Percentiles rank a stretch among this genome's conserved stretches.
Conservation (phyloP, 2,797 vertebrate genomes). For the Syngnathus acus region DNA sequence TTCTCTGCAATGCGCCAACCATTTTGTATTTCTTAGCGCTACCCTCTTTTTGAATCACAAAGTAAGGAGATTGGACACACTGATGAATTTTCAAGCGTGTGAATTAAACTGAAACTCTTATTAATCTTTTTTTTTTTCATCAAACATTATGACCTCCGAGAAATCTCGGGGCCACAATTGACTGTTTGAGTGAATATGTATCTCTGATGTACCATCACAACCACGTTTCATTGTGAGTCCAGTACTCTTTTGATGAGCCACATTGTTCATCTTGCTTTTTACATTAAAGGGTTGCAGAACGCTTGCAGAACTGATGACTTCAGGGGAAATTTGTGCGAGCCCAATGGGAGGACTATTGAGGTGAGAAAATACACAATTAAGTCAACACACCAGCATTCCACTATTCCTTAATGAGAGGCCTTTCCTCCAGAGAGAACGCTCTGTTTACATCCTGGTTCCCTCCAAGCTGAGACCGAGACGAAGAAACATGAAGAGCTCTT, state of each 20-base stretch:
- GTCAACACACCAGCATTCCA: constrained; percentile 1
- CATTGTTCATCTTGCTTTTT: background rate
- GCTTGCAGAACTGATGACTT: constrained; percentile 58
- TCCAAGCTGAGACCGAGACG: constrained; percentile 52
- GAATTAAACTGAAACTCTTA: background rate
- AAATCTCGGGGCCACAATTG: background rate
- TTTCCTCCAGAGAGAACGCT: constrained; percentile 62
- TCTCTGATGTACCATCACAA: too few relatives aligned
- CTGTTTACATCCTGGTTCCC: constrained; percentile 52
- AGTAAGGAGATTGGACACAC: background rate
- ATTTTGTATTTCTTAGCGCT: too few relatives aligned
- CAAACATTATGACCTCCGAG: background rate
- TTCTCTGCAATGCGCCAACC: too few relatives aligned
- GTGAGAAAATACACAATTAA: background rate
- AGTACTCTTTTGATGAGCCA: background rate
- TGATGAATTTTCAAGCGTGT: background rate
- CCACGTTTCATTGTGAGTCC: background rate
- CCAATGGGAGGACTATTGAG: constrained; percentile 31
- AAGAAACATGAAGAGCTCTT: constrained; percentile 12
- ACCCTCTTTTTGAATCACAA: background rate
- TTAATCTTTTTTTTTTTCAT: background rate
- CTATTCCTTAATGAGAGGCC: constrained; percentile 6
- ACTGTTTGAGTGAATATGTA: too few relatives aligned
- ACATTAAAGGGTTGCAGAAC: background rate
- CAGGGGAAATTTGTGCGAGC: constrained; percentile 52